These are phyloP conservation scores for Dichetophora obliterata DNA, from an alignment of 2,888 invertebrate genomes.

Conservation along the genomic window DNA sequence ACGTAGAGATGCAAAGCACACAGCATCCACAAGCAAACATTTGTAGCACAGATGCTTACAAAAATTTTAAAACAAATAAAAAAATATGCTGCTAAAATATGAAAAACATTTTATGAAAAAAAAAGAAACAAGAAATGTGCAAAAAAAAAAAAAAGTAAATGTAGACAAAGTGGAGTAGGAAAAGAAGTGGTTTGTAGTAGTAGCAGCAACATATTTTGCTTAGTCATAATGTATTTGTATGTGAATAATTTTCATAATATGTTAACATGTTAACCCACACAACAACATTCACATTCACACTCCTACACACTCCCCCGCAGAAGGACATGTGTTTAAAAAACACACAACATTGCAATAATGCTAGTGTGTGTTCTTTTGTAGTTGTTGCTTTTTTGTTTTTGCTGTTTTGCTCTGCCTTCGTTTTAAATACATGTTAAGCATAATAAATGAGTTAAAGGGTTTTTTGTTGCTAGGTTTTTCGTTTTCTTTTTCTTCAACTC, in stretches of 20 bases:
- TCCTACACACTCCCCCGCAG: constrained; percentile 6
- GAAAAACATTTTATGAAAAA: not conserved
- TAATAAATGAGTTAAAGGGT: not conserved
- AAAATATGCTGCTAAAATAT: no score
- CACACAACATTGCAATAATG: constrained; percentile 11
- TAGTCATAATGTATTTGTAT: constrained; percentile 25
- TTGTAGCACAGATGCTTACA: no score
- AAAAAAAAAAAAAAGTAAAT: not conserved
- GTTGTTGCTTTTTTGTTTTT: not conserved
- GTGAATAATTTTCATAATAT: constrained; percentile 23
- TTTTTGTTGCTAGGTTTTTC: not conserved
- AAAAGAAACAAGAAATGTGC: not conserved
- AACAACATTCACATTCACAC: not conserved
- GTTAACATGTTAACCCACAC: constrained; percentile 4
- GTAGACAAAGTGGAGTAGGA: not conserved
- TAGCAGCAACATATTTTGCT: constrained; percentile 29
- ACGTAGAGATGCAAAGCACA: no score
- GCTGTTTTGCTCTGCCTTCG: not conserved
- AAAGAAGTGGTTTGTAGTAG: no score
- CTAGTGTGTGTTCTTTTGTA: not conserved
- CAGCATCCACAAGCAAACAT: no score
- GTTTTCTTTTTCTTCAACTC: not conserved
- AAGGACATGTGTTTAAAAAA: constrained; percentile 5
- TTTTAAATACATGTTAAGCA: not conserved
- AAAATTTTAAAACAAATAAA: no score